Percentiles rank a stretch among this genome's conserved stretches.
Evolutionary conservation across 1,140 invertebrate genomes (phyloP).

Genomic region (Drosophila persimilis): DNA sequence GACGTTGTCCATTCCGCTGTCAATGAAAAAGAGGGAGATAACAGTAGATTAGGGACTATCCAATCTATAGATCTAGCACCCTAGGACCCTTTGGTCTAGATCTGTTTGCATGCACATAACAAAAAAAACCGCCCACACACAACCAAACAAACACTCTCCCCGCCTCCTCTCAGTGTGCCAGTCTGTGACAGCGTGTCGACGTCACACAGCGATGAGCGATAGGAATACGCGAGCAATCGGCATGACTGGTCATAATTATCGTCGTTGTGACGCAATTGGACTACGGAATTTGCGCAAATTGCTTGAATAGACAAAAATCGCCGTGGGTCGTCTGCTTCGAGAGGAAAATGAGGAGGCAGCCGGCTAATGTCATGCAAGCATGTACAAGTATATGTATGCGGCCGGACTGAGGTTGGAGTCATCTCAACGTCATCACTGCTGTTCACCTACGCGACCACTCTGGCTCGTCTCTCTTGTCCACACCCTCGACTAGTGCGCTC

Average conservation of each 20-base stretch:
- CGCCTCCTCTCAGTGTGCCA: slow-evolving; percentile 1
- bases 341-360: slow-evolving; percentile 16
- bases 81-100: not conserved
- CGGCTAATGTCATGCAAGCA: slow-evolving; percentile 49
- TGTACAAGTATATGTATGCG: not conserved
- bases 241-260: slow-evolving; percentile 65
- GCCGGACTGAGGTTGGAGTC: not conserved
- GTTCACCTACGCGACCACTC: slow-evolving; percentile 23
- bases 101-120: slow-evolving; percentile 2
- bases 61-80: too few species aligned
- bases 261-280: slow-evolving; percentile 69
- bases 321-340: not conserved
- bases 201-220: slow-evolving; percentile 32
- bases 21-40: slow-evolving; percentile 15
- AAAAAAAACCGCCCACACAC: slow-evolving; percentile 23
- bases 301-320: slow-evolving; percentile 56
- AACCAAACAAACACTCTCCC: slow-evolving; percentile 13
- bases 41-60: slow-evolving; percentile 2
- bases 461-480: not conserved
- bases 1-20: slow-evolving; percentile 89
- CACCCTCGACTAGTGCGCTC: not conserved
- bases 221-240: slow-evolving; percentile 19
- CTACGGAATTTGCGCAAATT: slow-evolving; percentile 73
- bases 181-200: slow-evolving; percentile 7
- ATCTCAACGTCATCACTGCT: not conserved